A percentile compares a stretch with the other conserved stretches of the same genome.
These are phyloP conservation scores for Phocoena phocoena DNA, from an alignment of 2,113 vertebrate genomes.

Conservation along the genomic window DNA sequence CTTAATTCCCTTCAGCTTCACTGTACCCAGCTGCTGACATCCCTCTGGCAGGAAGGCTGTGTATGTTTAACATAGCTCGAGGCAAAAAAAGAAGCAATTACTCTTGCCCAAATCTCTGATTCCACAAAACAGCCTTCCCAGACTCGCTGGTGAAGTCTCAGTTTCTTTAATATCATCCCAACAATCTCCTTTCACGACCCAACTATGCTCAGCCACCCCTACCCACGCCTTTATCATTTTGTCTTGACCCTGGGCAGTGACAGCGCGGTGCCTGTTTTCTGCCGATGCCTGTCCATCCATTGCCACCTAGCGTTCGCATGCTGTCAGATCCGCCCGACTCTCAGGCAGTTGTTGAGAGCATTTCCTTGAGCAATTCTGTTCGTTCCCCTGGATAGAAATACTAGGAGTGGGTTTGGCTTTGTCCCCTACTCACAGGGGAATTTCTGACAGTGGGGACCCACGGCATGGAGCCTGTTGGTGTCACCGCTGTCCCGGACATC, in stretches of 20 bases:
- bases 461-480: not conserved
- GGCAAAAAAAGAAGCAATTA: constrained; percentile 43
- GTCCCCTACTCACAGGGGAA: not conserved
- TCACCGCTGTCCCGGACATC: rapidly evolving
- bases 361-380: not conserved
- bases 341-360: not conserved
- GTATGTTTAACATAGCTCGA: constrained; percentile 48
- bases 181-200: constrained; percentile 50
- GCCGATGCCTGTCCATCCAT: constrained; percentile 39
- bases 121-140: constrained; percentile 38
- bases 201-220: not conserved
- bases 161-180: constrained; percentile 63
- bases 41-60: not conserved
- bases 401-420: not conserved
- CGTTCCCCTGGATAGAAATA: not conserved
- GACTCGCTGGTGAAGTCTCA: constrained; percentile 22
- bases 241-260: constrained; percentile 48
- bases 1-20: constrained; percentile 57
- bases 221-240: constrained; percentile 45
- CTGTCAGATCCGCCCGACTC: not conserved
- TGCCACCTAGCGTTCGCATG: constrained; percentile 81
- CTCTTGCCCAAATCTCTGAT: constrained; percentile 53
- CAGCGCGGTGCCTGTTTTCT: constrained; percentile 33
- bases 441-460: not conserved
- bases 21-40: constrained; percentile 17